Evolutionary conservation across 2,113 vertebrate genomes (phyloP), one percentile per base, ranked within the genome.

Genomic region (Emydura subglobosa): DNA sequence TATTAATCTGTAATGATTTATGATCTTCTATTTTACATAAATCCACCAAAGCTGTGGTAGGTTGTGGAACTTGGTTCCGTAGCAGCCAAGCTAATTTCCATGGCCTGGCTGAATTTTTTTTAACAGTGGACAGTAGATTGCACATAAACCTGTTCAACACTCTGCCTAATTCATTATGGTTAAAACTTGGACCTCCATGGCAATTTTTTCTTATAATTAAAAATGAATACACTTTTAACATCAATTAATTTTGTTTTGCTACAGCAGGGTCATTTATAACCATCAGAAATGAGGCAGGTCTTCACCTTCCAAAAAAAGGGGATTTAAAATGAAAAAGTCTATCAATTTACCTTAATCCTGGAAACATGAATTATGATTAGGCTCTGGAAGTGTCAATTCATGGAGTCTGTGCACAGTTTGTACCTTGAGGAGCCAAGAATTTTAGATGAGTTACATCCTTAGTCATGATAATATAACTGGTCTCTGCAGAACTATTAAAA

Each of bases 351-450:
- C 76, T 50, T 92, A 92, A 88, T 50, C 79, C 82, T 72, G 89
- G 89, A 94, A 95, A 86, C 7, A 85, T 84, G 91, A 92, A 95
- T 96, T 87, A 94, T 92, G 95, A 97, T 97, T 83, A 94, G 88
- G 72, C 78, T 76, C 74, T 95, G 13, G 68, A 94, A 95, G 49
- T 89, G 92, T 85, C 92, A 93, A 84, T 91, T 81, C 0, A 19
- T 49, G 5, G 84, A 87, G 88, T 12, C 81, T 89, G 79, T 68
- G 79, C 29, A 22, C 19, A 95, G 59, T 76, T 95, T 91, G 72
- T 79, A 94, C 94, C 79, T 96, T 53, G 90, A 95, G 83, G 88
- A 96, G 90, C 7, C 5, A 92, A 88, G 90, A 93, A 96, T 96
- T 96, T 97, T 89, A 95, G 57, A 92, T 78, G 57, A 97, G 89